Conservation (phyloP, 2,113 vertebrate species). For the Nanorana parkeri region DNA sequence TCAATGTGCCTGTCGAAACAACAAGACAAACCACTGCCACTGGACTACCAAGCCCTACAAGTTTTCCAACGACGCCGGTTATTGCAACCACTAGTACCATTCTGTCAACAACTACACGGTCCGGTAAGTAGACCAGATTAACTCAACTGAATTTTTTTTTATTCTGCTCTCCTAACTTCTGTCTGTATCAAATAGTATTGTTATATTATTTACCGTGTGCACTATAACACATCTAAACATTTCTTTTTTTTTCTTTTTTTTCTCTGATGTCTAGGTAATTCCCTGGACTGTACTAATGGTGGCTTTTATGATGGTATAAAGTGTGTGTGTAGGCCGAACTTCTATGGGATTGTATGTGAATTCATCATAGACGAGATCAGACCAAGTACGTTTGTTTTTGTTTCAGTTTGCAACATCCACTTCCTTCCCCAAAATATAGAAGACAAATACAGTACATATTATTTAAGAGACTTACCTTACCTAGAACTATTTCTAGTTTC, state of each 20-base stretch:
- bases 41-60: neutral
- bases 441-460: no score
- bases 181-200: no score
- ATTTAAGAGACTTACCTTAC: no score
- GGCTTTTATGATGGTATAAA: neutral
- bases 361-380: neutral
- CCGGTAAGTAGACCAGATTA: neutral
- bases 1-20: neutral
- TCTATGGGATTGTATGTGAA: slow-evolving; percentile 11
- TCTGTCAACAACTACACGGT: neutral
- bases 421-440: no score
- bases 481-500: no score
- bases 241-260: neutral
- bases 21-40: neutral
- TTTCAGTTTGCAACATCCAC: no score
- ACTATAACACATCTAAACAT: no score
- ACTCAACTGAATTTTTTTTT: no score
- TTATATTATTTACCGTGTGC: no score
- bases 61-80: neutral
- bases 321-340: neutral
- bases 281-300: neutral
- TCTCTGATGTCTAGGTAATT: neutral
- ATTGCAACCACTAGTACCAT: neutral
- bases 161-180: no score
- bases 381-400: neutral